These are phyloP conservation scores for Drosophila differens DNA, from an alignment of 2,888 invertebrate species.

Conservation along the genomic window DNA sequence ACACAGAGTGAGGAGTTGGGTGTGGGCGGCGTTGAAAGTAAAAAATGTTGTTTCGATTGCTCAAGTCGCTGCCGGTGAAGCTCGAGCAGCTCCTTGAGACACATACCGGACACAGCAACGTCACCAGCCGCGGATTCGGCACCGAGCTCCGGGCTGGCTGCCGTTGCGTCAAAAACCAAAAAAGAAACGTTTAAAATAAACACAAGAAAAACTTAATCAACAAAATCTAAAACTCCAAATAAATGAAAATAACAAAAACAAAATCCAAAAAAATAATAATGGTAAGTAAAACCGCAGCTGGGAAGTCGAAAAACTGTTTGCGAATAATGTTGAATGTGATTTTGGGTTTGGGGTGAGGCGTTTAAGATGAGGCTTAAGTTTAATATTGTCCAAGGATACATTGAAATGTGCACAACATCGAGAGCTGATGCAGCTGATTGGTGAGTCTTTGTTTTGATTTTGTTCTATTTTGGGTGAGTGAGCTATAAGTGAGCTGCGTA, in stretches of 20 bases:
- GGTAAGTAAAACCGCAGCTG: conserved; percentile 31
- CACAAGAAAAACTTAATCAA: conserved; percentile 54
- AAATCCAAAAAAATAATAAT: conserved; percentile 5
- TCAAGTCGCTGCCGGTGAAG: conserved; percentile 82
- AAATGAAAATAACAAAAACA: conserved; percentile 4
- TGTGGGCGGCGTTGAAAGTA: conserved; percentile 83
- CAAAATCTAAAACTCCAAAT: conserved; percentile 32
- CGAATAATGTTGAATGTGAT: conserved; percentile 17
- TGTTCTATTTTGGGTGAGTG: conserved; percentile 30
- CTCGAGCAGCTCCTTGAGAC: conserved; percentile 81
- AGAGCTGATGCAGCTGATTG: conserved; percentile 63
- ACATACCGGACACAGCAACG: conserved; percentile 59
- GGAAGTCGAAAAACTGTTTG: conserved; percentile 30
- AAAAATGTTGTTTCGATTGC: conserved; percentile 83
- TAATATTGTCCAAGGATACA: conserved; percentile 27
- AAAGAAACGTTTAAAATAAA: conserved; percentile 61
- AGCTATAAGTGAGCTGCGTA: conserved; percentile 1
- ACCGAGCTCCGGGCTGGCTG: conserved; percentile 76
- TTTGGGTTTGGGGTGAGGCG: conserved; percentile 25
- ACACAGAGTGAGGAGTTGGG: conserved; percentile 75
- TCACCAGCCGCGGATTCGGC: conserved; percentile 54
- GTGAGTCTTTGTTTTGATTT: conserved; percentile 35
- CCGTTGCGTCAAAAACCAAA: conserved; percentile 62
- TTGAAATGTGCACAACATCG: conserved; percentile 65
- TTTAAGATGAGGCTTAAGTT: conserved; percentile 33